Percentiles rank a stretch among this genome's conserved stretches.
Evolutionary conservation across 2,113 vertebrate genomes (phyloP).

Genomic region (Acinonyx jubatus): DNA sequence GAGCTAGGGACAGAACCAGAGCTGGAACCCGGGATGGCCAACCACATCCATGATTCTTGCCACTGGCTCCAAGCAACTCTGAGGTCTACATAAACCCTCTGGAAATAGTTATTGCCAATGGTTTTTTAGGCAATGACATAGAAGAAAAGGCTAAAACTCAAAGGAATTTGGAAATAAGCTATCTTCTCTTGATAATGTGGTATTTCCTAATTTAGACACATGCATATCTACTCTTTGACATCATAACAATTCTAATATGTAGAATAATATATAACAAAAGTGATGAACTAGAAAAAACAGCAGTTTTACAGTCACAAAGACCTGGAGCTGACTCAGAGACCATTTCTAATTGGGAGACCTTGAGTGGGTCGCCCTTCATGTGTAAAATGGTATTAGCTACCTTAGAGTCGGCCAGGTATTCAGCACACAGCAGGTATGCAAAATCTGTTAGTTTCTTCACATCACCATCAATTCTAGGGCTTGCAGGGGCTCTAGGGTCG

Average conservation of each 20-base stretch:
- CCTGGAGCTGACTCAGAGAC: neutral
- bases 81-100: neutral
- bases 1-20: neutral
- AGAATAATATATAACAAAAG: neutral
- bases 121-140: neutral
- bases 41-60: neutral
- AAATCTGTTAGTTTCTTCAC: neutral
- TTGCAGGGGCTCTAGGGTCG: neutral
- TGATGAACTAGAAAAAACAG: neutral
- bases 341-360: neutral
- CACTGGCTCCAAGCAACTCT: neutral
- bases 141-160: neutral
- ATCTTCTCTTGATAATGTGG: neutral
- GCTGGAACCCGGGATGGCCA: fast-evolving
- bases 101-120: neutral
- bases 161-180: neutral
- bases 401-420: neutral
- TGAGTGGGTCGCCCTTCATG: neutral
- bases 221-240: neutral
- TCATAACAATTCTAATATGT: neutral
- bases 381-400: neutral
- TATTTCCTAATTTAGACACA: neutral
- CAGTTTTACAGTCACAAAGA: neutral
- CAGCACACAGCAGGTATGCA: neutral
- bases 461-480: neutral